A percentile compares a stretch with the other conserved stretches of the same genome.
Conservation (phyloP, 2,113 vertebrate genomes). For the Nothocercus nigrocapillus region DNA sequence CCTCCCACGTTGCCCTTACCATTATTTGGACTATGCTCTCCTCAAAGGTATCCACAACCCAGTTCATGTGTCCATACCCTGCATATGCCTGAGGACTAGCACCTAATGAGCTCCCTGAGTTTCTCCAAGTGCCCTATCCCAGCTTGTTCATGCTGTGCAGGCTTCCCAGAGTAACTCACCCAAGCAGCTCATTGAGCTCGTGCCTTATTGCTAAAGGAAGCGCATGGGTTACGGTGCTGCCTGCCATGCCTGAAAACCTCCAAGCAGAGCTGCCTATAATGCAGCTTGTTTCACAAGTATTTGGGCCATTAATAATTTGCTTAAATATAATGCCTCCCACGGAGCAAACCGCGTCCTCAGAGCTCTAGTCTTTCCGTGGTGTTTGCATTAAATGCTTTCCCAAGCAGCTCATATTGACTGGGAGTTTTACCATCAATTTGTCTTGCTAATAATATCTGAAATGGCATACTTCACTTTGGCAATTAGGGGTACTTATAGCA, state of each 20-base stretch:
- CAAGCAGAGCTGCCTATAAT: background rate
- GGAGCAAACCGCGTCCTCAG: background rate
- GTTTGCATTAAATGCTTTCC: background rate
- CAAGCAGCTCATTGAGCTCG: background rate
- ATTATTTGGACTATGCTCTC: background rate
- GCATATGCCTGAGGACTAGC: background rate
- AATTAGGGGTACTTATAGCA: background rate
- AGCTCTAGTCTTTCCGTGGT: background rate
- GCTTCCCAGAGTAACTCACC: background rate
- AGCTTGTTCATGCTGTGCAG: background rate
- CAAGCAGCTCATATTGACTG: background rate
- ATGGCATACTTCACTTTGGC: background rate
- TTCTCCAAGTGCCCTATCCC: background rate
- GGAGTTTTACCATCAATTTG: background rate
- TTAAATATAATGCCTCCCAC: background rate
- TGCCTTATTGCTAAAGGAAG: background rate
- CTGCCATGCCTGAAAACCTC: background rate
- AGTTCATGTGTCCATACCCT: accelerated
- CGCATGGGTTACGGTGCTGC: background rate
- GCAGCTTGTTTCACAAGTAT: background rate
- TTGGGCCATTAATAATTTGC: background rate
- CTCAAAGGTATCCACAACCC: background rate
- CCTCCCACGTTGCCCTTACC: background rate
- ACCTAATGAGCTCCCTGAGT: background rate
- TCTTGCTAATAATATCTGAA: background rate